These are phyloP conservation scores for Melanotus villosus DNA, from an alignment of 2,888 invertebrate genomes.

Conservation along the genomic window DNA sequence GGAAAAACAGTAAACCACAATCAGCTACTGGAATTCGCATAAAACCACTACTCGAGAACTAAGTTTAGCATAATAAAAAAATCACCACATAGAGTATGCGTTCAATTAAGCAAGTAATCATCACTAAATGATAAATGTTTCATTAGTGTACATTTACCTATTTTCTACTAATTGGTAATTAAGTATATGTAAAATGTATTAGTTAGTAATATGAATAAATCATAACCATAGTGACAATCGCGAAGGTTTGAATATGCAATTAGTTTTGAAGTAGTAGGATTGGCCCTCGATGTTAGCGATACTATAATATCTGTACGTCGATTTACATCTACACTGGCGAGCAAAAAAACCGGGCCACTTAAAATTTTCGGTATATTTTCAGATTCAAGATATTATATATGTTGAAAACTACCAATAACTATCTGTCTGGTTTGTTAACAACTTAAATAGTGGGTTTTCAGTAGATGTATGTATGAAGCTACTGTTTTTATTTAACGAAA, in stretches of 20 bases:
- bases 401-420: too few relatives aligned
- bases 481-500: too few relatives aligned
- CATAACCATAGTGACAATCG: conserved; percentile 36
- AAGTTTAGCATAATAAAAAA: too few relatives aligned
- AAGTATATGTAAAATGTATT: conserved; percentile 22
- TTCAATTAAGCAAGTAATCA: conserved; percentile 17
- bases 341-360: too few relatives aligned
- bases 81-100: conserved; percentile 1
- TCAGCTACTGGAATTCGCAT: too few relatives aligned
- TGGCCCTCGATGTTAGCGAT: conserved; percentile 28
- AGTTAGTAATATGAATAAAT: conserved; percentile 29
- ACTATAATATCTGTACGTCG: conserved; percentile 32
- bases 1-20: too few relatives aligned
- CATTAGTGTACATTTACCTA: conserved; percentile 32
- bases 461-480: too few relatives aligned
- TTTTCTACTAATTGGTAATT: conserved; percentile 40
- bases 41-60: too few relatives aligned
- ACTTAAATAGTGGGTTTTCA: too few relatives aligned
- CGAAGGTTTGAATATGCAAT: conserved; percentile 37
- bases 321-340: conserved; percentile 44
- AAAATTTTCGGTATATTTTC: too few relatives aligned
- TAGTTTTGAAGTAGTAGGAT: conserved; percentile 30
- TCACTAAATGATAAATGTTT: conserved; percentile 32
- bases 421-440: too few relatives aligned
- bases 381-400: too few relatives aligned